These are phyloP conservation scores for Calcarius lapponicus DNA, from an alignment of 2,797 vertebrate genomes.

Conservation along the genomic window DNA sequence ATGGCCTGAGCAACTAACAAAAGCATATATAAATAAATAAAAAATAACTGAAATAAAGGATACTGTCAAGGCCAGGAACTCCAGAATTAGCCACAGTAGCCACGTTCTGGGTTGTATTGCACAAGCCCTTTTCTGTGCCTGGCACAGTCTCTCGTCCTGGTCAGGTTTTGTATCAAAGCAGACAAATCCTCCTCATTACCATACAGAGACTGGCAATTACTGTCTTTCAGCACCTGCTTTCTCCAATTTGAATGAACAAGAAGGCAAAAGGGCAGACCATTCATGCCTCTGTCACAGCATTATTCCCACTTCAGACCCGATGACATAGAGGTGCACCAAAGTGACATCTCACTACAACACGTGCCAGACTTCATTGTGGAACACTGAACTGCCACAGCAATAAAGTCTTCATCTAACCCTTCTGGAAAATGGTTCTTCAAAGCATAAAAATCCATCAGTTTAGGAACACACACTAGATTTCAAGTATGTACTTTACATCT, in stretches of 20 bases:
- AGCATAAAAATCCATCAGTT: neutral
- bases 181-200: neutral
- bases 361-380: neutral
- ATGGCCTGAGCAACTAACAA: neutral
- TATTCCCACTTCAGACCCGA: neutral
- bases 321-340: neutral
- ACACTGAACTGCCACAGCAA: neutral
- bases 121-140: neutral
- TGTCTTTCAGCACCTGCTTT: constrained; percentile 10
- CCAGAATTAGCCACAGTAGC: constrained; percentile 4
- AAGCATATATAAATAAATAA: constrained; percentile 26
- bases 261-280: neutral
- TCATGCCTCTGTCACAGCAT: neutral
- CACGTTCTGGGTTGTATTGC: neutral
- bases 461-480: neutral
- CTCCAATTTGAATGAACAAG: neutral
- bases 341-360: neutral
- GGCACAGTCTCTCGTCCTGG: neutral
- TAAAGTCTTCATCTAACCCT: neutral
- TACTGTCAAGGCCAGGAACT: neutral
- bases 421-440: neutral
- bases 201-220: neutral
- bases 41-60: constrained; percentile 18
- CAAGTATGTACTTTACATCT: neutral
- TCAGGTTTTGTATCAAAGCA: neutral